Percentiles rank a stretch among this genome's conserved stretches.
phyloP scores from a whole-genome alignment of 2,888 invertebrate species.

The Rhamnusium bicolor region DNA sequence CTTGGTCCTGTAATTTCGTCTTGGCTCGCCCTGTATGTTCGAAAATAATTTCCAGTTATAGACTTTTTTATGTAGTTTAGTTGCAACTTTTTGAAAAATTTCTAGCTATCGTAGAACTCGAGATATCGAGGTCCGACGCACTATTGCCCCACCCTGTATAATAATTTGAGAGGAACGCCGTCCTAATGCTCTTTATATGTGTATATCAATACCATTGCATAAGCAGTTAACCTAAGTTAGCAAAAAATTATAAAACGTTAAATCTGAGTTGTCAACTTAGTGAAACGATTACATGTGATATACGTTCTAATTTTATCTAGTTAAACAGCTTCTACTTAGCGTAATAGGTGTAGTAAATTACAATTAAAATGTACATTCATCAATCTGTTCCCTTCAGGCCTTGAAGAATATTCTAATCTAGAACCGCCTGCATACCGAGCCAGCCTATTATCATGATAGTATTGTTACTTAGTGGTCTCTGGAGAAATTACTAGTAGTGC shows the following conservation, averaged over 20 bases:
- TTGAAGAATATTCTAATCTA: conserved; percentile 45
- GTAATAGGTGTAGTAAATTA: conserved; percentile 29
- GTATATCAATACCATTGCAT: too few species aligned
- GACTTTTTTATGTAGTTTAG: too few species aligned
- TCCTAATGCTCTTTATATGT: too few species aligned
- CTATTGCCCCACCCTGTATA: too few species aligned
- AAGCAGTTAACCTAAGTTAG: too few species aligned
- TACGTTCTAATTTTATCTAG: conserved; percentile 7
- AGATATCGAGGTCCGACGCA: too few species aligned
- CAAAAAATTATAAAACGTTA: not conserved
- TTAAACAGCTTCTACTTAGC: conserved; percentile 27
- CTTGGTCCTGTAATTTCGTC: too few species aligned
- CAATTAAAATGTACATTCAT: conserved; percentile 31
- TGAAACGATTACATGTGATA: conserved; percentile 23
- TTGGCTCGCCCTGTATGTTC: too few species aligned
- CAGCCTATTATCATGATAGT: conserved; percentile 47
- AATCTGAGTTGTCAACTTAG: not conserved
- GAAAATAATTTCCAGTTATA: too few species aligned
- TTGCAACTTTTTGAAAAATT: too few species aligned
- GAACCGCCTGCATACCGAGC: conserved; percentile 24
- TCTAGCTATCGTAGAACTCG: too few species aligned
- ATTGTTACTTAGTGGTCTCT: conserved; percentile 52
- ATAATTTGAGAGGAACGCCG: too few species aligned
- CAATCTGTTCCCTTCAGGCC: conserved; percentile 29
- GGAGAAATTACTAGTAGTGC: conserved; percentile 48